Percentiles rank a stretch among this genome's conserved stretches.
These are phyloP conservation scores for Urosaurus nigricauda DNA, from an alignment of 2,797 vertebrate species.

Conservation along the genomic window DNA sequence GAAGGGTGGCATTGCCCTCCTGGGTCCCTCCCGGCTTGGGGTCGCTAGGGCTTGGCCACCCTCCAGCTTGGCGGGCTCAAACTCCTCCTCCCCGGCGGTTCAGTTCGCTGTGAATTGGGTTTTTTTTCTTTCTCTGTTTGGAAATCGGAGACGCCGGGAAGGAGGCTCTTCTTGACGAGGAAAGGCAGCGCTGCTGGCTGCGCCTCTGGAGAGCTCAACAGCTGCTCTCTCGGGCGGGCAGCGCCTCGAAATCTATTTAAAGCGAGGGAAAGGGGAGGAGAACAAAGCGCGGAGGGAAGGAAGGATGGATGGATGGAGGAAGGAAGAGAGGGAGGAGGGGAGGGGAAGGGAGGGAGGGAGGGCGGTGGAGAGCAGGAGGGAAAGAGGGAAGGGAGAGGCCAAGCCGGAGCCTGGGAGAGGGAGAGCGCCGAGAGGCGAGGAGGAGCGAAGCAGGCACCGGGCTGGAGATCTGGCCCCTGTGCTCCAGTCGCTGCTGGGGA, in stretches of 20 bases:
- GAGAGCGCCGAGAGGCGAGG: slow-evolving; percentile 66
- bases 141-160: slow-evolving; percentile 72
- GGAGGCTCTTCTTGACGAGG: slow-evolving; percentile 73
- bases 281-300: slow-evolving; percentile 76
- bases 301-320: neutral
- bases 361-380: neutral
- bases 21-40: neutral
- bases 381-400: neutral
- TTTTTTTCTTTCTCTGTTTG: slow-evolving; percentile 75
- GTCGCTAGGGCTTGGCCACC: neutral
- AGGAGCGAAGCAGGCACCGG: slow-evolving; percentile 76
- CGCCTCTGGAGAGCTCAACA: slow-evolving; percentile 79
- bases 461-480: slow-evolving; percentile 83
- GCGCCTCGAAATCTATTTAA: slow-evolving; percentile 85
- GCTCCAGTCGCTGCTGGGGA: slow-evolving; percentile 81
- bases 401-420: slow-evolving; percentile 46
- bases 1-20: neutral
- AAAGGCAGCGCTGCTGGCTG: slow-evolving; percentile 75
- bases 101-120: slow-evolving; percentile 50
- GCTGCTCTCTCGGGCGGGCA: slow-evolving; percentile 83
- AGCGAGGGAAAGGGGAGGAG: slow-evolving; percentile 79
- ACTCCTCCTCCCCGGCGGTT: slow-evolving; percentile 62
- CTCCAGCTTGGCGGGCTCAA: slow-evolving; percentile 49
- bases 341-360: no score
- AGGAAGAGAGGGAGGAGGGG: neutral